These are phyloP conservation scores for Abscondita cerata DNA, from an alignment of 2,888 invertebrate genomes.

Conservation along the genomic window DNA sequence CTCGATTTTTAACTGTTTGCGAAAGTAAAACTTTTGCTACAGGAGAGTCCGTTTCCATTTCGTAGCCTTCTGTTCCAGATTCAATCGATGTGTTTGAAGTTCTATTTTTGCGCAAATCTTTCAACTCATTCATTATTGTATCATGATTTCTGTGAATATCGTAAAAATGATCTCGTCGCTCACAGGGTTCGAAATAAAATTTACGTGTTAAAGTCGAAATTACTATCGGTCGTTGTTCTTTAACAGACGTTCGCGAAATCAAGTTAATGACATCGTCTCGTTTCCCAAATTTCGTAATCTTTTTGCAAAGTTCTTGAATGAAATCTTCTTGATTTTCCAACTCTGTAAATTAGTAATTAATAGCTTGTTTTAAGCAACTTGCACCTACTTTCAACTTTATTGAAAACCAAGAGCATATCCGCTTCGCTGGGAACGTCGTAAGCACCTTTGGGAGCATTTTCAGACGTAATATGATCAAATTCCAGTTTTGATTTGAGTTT, in stretches of 20 bases:
- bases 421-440: conserved; percentile 40
- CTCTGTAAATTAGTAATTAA: background rate
- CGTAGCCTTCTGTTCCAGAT: too few species aligned
- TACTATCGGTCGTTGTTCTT: conserved; percentile 41
- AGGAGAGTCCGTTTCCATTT: too few species aligned
- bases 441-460: conserved; percentile 1
- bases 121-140: background rate
- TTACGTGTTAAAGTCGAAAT: conserved; percentile 53
- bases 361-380: background rate
- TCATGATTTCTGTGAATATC: conserved; percentile 15
- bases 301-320: conserved; percentile 42
- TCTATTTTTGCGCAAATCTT: conserved; percentile 6
- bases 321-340: conserved; percentile 29
- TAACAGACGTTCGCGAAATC: conserved; percentile 33
- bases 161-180: conserved; percentile 44
- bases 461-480: background rate
- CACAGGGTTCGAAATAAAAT: conserved; percentile 47
- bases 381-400: too few species aligned
- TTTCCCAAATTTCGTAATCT: conserved; percentile 44
- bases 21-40: too few species aligned
- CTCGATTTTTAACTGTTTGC: too few species aligned
- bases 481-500: conserved; percentile 14
- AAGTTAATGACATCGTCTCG: conserved; percentile 48
- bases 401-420: conserved; percentile 40
- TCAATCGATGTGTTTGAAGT: too few species aligned